Evolutionary conservation across 2,888 invertebrate genomes (phyloP).

Genomic region (Chalcosyrphus nemorum): DNA sequence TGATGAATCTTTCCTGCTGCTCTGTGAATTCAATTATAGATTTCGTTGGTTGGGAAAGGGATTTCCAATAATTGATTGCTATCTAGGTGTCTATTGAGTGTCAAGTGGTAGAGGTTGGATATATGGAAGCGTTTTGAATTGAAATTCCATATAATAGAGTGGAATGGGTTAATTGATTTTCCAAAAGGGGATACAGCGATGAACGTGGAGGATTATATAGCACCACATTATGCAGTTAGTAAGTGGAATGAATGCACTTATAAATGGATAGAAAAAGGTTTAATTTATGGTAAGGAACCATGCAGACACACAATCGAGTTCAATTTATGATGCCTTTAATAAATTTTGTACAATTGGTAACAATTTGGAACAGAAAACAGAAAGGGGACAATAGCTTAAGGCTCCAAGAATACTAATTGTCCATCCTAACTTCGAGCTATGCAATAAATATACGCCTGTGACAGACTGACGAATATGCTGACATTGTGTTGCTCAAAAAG

Average conservation of each 20-base stretch:
- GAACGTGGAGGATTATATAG: not conserved
- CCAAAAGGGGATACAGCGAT: slow-evolving; percentile 2
- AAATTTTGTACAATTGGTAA: too few relatives aligned
- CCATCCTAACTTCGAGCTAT: too few relatives aligned
- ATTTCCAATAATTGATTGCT: slow-evolving; percentile 27
- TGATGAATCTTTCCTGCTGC: slow-evolving; percentile 7
- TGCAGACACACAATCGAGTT: too few relatives aligned
- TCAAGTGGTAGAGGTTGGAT: slow-evolving; percentile 1
- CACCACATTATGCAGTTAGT: not conserved
- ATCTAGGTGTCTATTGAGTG: slow-evolving; percentile 2
- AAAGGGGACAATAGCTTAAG: too few relatives aligned
- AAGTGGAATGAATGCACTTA: not conserved
- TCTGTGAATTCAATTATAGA: not conserved
- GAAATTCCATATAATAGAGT: slow-evolving; percentile 18
- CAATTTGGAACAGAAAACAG: too few relatives aligned
- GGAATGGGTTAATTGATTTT: slow-evolving; percentile 28
- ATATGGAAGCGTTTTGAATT: not conserved
- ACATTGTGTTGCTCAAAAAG: too few relatives aligned
- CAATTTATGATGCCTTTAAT: too few relatives aligned
- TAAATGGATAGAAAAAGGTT: not conserved
- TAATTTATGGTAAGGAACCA: too few relatives aligned
- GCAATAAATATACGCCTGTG: too few relatives aligned
- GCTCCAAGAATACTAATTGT: too few relatives aligned
- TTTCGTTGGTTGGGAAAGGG: not conserved
- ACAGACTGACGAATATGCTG: too few relatives aligned